Percentiles rank a stretch among this genome's conserved stretches.
Evolutionary conservation across 2,888 invertebrate genomes (phyloP).

Genomic region (Drosophila atripex): DNA sequence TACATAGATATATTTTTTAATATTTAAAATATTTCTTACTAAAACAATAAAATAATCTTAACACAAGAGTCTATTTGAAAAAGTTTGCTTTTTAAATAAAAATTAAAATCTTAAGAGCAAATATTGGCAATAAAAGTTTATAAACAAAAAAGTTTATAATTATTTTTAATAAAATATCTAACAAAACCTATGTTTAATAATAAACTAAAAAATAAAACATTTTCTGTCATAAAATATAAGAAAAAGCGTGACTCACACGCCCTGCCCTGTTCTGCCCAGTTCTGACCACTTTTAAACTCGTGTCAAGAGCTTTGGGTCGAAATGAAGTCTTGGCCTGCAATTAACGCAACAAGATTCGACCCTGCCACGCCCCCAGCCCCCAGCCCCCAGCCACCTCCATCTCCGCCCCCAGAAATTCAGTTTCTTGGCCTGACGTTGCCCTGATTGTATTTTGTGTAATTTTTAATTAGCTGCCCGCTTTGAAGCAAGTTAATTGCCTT

Average conservation of each 20-base stretch:
- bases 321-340: constrained; percentile 20
- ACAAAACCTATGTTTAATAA: no score
- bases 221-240: no score
- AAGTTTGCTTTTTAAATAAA: no score
- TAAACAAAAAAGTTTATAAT: no score
- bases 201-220: no score
- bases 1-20: no score
- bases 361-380: constrained; percentile 6
- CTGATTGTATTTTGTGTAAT: constrained; percentile 43
- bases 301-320: constrained; percentile 8
- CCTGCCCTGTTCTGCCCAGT: neutral
- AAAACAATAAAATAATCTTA: no score
- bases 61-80: no score
- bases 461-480: constrained; percentile 47
- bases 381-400: neutral
- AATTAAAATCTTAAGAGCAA: no score
- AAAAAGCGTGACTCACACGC: constrained; percentile 11
- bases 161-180: no score
- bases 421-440: constrained; percentile 1
- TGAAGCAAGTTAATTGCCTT: constrained; percentile 35
- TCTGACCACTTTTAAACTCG: neutral
- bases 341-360: constrained; percentile 37
- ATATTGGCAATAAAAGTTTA: no score
- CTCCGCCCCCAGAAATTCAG: neutral
- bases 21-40: no score